Conservation (phyloP, 2,113 vertebrate species). For the Rostratula benghalensis region DNA sequence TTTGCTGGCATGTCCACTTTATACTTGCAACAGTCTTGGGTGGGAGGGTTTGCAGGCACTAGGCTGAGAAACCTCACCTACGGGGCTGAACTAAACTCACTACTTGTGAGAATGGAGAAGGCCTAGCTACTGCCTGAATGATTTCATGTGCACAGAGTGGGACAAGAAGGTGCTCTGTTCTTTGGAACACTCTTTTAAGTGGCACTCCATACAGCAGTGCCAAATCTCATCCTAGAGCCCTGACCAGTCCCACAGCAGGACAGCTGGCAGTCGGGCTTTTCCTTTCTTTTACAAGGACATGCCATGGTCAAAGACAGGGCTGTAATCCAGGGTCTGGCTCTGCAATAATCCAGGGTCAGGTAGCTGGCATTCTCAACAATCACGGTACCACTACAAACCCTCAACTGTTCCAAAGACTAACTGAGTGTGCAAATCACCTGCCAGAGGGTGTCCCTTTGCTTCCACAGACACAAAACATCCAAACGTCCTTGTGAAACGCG, state of each 20-base stretch:
- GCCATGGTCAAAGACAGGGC: accelerated
- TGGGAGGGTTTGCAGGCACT: background rate
- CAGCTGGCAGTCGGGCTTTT: background rate
- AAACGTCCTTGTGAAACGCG: background rate
- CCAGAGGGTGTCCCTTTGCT: background rate
- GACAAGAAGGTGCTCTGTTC: accelerated
- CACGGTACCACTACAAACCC: accelerated
- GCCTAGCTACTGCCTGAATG: background rate
- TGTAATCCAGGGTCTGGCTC: background rate
- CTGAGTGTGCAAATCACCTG: background rate
- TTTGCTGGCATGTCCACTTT: background rate
- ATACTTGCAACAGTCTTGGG: background rate
- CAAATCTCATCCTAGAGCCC: background rate
- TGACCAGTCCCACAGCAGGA: background rate
- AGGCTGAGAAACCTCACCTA: background rate
- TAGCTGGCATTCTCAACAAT: background rate
- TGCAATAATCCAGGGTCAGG: background rate
- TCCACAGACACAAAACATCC: background rate
- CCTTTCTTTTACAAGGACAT: background rate
- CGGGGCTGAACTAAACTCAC: background rate
- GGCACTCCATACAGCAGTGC: accelerated
- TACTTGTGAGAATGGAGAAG: background rate
- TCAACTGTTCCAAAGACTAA: background rate
- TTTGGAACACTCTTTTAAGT: background rate
- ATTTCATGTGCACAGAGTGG: accelerated